Conservation (phyloP, 1,140 invertebrate species). For the Aricia agestis region DNA sequence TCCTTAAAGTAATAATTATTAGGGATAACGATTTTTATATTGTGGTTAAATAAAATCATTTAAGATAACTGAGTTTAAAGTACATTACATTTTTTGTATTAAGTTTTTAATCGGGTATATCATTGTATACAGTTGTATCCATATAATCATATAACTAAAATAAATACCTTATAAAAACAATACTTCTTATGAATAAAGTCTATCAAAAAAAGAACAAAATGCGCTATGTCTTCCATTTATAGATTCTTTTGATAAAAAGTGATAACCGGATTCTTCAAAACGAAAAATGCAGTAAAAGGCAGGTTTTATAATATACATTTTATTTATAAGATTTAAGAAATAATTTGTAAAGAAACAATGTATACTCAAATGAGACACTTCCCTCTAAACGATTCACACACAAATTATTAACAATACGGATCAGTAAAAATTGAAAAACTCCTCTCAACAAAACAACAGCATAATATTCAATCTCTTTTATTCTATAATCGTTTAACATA, state of each 20-base stretch:
- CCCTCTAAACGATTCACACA: slow-evolving; percentile 38
- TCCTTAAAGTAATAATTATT: slow-evolving; percentile 49
- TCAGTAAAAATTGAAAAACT: slow-evolving; percentile 26
- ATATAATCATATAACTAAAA: slow-evolving; percentile 73
- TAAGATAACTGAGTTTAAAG: slow-evolving; percentile 31
- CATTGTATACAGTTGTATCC: slow-evolving; percentile 74
- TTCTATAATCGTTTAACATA: slow-evolving; percentile 37
- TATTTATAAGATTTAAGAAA: slow-evolving; percentile 49
- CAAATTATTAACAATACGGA: slow-evolving; percentile 39
- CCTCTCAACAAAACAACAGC: slow-evolving; percentile 43
- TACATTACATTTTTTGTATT: slow-evolving; percentile 30
- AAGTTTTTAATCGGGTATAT: slow-evolving; percentile 43
- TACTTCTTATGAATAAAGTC: slow-evolving; percentile 54
- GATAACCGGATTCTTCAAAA: slow-evolving; percentile 44
- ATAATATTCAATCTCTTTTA: slow-evolving; percentile 46
- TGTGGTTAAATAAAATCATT: slow-evolving; percentile 18
- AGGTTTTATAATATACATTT: slow-evolving; percentile 62
- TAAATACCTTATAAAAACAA: slow-evolving; percentile 74
- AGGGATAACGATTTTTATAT: slow-evolving; percentile 27
- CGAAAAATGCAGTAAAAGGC: slow-evolving; percentile 69
- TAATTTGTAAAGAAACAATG: slow-evolving; percentile 38
- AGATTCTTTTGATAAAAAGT: slow-evolving; percentile 29
- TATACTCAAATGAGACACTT: slow-evolving; percentile 34
- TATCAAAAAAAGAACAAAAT: slow-evolving; percentile 57
- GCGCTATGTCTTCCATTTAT: slow-evolving; percentile 51